A percentile compares a stretch with the other conserved stretches of the same genome.
Evolutionary conservation across 2,888 invertebrate species (phyloP).

Genomic region (Marasmarcha lunaedactyla): DNA sequence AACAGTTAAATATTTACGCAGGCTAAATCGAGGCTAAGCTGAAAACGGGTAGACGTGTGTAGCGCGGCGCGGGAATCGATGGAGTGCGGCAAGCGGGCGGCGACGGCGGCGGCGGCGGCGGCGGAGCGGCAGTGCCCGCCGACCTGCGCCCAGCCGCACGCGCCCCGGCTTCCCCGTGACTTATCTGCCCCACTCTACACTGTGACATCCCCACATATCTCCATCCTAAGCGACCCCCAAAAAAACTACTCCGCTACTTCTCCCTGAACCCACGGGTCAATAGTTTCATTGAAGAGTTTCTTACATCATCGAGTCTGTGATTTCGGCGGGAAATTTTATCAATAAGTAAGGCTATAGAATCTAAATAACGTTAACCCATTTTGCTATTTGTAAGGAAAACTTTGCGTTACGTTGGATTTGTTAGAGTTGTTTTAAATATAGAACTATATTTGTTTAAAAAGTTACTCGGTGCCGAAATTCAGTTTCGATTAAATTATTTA

Average conservation of each 20-base stretch:
- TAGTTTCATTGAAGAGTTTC: slow-evolving; percentile 44
- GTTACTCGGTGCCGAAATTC: no score
- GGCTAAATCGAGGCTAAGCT: neutral
- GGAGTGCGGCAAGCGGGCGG: slow-evolving; percentile 32
- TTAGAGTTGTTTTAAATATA: no score
- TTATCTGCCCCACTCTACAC: no score
- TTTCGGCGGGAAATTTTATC: slow-evolving; percentile 57
- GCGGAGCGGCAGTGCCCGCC: slow-evolving; percentile 34
- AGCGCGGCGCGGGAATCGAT: neutral
- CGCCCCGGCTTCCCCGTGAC: slow-evolving; percentile 45
- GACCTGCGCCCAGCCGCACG: slow-evolving; percentile 53
- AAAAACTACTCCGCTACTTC: no score
- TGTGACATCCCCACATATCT: neutral
- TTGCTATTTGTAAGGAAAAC: neutral
- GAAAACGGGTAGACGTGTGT: neutral
- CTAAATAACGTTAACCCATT: neutral
- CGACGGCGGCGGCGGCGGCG: slow-evolving; percentile 32
- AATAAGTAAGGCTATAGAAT: slow-evolving; percentile 13
- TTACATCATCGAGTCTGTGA: slow-evolving; percentile 47
- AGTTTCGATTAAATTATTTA: no score
- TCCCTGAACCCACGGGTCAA: slow-evolving; percentile 20
- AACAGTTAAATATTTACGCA: neutral
- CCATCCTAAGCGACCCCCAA: neutral
- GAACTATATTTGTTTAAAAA: no score
- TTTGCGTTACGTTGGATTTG: no score